Conservation (phyloP, 2,888 invertebrate species). For the Oscheius onirici region DNA sequence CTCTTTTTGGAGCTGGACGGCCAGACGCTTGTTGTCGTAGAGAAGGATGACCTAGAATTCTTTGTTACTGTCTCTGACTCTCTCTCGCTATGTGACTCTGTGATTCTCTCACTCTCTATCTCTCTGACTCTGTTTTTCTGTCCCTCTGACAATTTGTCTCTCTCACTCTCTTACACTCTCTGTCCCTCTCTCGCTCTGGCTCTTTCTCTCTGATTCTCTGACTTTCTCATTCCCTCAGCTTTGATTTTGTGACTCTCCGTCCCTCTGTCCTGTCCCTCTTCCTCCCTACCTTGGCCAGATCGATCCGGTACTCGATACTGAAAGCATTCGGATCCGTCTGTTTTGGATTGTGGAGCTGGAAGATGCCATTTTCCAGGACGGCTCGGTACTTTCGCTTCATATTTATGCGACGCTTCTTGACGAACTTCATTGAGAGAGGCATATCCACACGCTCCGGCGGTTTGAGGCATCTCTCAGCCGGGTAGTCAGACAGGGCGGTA, state of each 20-base stretch:
- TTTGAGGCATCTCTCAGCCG: neutral
- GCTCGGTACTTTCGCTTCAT: constrained; percentile 17
- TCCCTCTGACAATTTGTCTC: too few relatives aligned
- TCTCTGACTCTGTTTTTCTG: too few relatives aligned
- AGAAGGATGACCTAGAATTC: too few relatives aligned
- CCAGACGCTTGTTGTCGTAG: neutral
- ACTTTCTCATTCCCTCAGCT: too few relatives aligned
- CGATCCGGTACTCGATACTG: constrained; percentile 17
- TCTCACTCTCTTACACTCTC: too few relatives aligned
- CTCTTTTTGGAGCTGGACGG: constrained; percentile 7
- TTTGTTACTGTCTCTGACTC: too few relatives aligned
- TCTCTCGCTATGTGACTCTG: too few relatives aligned
- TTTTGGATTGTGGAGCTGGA: constrained; percentile 10
- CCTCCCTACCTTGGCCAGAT: constrained; percentile 23
- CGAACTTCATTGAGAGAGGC: constrained; percentile 18
- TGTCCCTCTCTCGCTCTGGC: too few relatives aligned
- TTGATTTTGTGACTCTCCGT: too few relatives aligned
- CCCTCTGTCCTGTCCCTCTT: too few relatives aligned
- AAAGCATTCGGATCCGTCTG: neutral
- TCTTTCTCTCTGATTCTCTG: too few relatives aligned
- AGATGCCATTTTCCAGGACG: constrained; percentile 12
- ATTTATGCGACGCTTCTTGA: constrained; percentile 3
- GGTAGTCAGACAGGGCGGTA: neutral
- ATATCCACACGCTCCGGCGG: neutral
- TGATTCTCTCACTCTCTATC: too few relatives aligned